Evolutionary conservation across 2,888 invertebrate genomes (phyloP), one percentile per base, ranked within the genome.

Genomic region (Folsomia manolachei): DNA sequence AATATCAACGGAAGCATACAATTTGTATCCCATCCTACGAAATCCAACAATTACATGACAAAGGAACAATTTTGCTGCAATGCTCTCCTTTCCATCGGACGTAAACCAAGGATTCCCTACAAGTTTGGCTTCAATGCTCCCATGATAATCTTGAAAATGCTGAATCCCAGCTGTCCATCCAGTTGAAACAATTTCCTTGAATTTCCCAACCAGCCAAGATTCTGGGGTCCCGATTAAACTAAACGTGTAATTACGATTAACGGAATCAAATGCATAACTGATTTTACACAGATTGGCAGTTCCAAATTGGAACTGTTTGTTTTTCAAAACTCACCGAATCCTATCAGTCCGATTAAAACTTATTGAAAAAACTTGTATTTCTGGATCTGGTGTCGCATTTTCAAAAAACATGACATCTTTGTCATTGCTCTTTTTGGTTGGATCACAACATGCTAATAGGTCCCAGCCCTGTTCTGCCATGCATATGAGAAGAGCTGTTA

Each of bases 341-440:
- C 71, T 27, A 23, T 72, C 75, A 4, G 21, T 1, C 62, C 27
- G 21, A 27, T 70, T 75, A 25, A 75, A 75, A 1, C 63, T 53
- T 1, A 75, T 26, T 11, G 68, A 24, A 69, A 75, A 75, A 0
- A 75, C 27, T 24, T 72, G 65, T 2, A 60, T 70, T n/a, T 70
- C 70, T 2, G 70, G 64, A 19, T 76, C 75, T 11, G 74, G 69
- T 25, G 70, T 71, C 1, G 69, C 70, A 14, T 23, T 18, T 64
- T 76, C 78, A 60, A 78, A 78, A 64, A 76, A 76, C 24, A 78
- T 52, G 2, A 74, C 72, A 25, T 78, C 78, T 53, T 73, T 73
- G 63, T 76, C 76, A 2, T 67, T 63, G 18, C 56, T 68, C 18
- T 71, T 67, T 63, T 76, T 76, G 27, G 75, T 76, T 1, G 73